Evolutionary conservation across 2,888 invertebrate species (phyloP).

Genomic region (Eupithecia vulgata): DNA sequence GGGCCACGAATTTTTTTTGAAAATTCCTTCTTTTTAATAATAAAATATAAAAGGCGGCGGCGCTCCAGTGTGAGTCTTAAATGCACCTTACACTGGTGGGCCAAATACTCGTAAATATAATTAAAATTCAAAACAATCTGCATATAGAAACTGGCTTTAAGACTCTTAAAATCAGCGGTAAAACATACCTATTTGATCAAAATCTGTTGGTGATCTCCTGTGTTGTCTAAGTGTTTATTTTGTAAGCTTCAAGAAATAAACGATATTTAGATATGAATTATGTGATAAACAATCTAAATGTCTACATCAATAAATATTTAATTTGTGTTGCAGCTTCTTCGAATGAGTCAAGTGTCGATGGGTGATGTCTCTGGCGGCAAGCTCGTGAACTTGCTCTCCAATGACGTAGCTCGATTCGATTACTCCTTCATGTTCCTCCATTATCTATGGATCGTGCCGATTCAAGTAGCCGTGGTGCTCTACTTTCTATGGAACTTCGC

Average conservation of each 20-base stretch:
- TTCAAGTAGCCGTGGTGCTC: conserved; percentile 85
- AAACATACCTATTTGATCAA: neutral
- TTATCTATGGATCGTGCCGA: conserved; percentile 91
- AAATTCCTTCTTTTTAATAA: too few species aligned
- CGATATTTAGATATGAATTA: too few species aligned
- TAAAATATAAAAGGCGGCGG: too few species aligned
- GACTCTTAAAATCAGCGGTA: neutral
- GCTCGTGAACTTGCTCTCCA: conserved; percentile 92
- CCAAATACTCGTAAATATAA: neutral
- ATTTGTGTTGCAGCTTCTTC: conserved; percentile 83
- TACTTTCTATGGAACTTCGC: conserved; percentile 68
- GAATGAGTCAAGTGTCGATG: conserved; percentile 88
- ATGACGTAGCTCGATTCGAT: conserved; percentile 93
- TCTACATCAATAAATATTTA: neutral
- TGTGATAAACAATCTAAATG: neutral
- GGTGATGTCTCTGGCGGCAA: conserved; percentile 89
- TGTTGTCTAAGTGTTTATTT: too few species aligned
- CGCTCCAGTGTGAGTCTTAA: too few species aligned
- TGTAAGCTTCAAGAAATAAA: too few species aligned
- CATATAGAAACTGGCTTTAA: neutral
- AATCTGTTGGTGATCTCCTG: neutral
- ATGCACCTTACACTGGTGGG: neutral
- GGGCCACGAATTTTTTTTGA: too few species aligned
- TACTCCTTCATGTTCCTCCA: conserved; percentile 88
- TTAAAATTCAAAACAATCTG: neutral